Base-by-base conservation (phyloP, 1,140 invertebrate species). In the Pararge aegeria region DNA sequence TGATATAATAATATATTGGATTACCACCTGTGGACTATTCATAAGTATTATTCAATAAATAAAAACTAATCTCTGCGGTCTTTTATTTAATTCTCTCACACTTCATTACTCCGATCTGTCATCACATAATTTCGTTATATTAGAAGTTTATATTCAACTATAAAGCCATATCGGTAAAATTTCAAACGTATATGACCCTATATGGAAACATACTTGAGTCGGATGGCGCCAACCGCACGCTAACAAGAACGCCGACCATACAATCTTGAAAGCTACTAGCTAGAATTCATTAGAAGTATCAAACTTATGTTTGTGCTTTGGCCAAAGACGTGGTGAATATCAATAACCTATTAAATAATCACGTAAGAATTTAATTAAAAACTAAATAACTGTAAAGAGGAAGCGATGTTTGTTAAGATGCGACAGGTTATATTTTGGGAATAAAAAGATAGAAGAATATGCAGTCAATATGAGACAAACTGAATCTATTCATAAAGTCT, bases 151-250 rank as follows among this genome's bases (percentile, higher is more conserved):
- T 21, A 21, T 48, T 16, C 19, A 9, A 55, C n/a, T 34, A 58
- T 58, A 61, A 46, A 46, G 10, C 52, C 42, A 66, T 18, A 51
- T 59, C 7, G 38, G 27, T 46, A 68, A 58, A 50, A 24, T 50
- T 49, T 55, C 55, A 52, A 64, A 55, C 24, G 19, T 1, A 53
- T 29, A 55, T 44, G 49, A 40, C 77, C 75, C 50, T 76, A 76
- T 70, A 77, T 44, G 77, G 78, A 37, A 64, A 52, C 20, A 40
- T 46, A 21, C 52, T 62, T 57, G 56, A 61, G 58, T 64, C 44
- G 57, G 66, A 64, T 69, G 80, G 77, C 78, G 78, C 73, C 74
- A 75, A 73, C 71, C 68, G 68, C 42, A 64, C 64, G 61, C 70
- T 71, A 73, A 70, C 62, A 61, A 73, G 55, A 55, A 19, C 51